A percentile compares a stretch with the other conserved stretches of the same genome.
Evolutionary conservation across 2,113 vertebrate genomes (phyloP).

Genomic region (Malurus melanocephalus): DNA sequence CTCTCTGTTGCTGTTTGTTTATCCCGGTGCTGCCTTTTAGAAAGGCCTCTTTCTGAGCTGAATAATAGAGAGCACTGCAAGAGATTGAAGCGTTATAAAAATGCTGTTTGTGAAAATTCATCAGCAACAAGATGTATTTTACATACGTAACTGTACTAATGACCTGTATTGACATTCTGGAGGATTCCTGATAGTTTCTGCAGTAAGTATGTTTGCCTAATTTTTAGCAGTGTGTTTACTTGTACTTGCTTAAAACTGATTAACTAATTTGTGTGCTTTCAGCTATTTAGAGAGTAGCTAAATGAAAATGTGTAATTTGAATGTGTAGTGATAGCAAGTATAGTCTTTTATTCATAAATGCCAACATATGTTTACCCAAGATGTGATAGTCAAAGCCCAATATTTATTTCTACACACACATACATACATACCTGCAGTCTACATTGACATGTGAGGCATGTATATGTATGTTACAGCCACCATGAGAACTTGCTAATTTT

Average conservation of each 20-base stretch:
- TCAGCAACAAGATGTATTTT: conserved; percentile 47
- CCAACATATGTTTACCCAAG: conserved; percentile 55
- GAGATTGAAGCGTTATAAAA: conserved; percentile 52
- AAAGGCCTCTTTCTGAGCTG: conserved; percentile 74
- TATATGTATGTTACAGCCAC: not conserved
- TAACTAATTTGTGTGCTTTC: conserved; percentile 54
- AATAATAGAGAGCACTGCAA: conserved; percentile 61
- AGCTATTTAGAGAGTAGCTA: conserved; percentile 29
- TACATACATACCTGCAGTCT: not conserved
- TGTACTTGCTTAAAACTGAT: conserved; percentile 46
- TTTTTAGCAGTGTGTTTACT: conserved; percentile 64
- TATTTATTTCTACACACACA: not conserved
- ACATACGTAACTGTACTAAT: conserved; percentile 62
- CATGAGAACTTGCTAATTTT: conserved; percentile 16
- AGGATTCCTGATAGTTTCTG: conserved; percentile 60
- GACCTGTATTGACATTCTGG: conserved; percentile 56
- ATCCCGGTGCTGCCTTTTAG: conserved; percentile 67
- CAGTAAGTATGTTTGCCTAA: conserved; percentile 67
- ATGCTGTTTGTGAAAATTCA: conserved; percentile 53
- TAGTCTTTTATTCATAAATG: conserved; percentile 49
- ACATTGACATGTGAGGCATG: not conserved
- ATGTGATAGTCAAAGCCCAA: conserved; percentile 31
- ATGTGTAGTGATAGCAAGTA: conserved; percentile 49
- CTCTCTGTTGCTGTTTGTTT: conserved; percentile 70
- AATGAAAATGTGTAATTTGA: conserved; percentile 48